Percentiles rank a stretch among this genome's conserved stretches.
phyloP scores from a whole-genome alignment of 2,797 vertebrate species.

The Nannoperca australis region DNA sequence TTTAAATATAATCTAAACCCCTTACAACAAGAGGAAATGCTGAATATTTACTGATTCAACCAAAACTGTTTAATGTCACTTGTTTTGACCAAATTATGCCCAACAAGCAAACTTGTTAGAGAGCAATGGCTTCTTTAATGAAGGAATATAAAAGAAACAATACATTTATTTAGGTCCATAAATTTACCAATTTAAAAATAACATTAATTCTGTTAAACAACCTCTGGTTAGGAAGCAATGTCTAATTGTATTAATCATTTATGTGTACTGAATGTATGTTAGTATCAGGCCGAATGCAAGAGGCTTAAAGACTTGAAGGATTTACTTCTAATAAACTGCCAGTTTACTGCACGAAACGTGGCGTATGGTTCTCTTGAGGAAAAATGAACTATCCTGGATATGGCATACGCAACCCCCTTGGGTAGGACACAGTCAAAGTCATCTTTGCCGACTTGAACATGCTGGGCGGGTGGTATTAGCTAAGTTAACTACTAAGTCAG shows the following conservation, averaged over 20 bases:
- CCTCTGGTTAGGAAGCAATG: neutral
- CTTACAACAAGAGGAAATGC: neutral
- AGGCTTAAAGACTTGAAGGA: conserved; percentile 8
- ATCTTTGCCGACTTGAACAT: conserved; percentile 8
- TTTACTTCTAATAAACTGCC: neutral
- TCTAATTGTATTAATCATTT: neutral
- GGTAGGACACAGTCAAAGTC: neutral
- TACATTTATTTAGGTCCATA: neutral
- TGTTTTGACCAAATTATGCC: neutral
- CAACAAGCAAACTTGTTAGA: neutral
- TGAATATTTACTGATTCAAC: neutral
- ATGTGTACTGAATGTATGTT: neutral
- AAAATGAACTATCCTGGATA: neutral
- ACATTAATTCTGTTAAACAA: neutral
- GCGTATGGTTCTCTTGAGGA: neutral
- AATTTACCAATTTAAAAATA: neutral
- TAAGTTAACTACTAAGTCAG: conserved; percentile 18
- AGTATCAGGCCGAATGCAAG: neutral
- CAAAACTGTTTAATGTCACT: neutral
- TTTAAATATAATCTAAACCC: neutral
- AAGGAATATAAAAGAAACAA: neutral
- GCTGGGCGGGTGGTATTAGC: conserved; percentile 43
- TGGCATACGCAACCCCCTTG: too few species aligned
- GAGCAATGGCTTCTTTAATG: neutral
- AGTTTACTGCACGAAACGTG: neutral